Base-by-base conservation (phyloP, 2,113 vertebrate genomes). In the Menidia beryllina region DNA sequence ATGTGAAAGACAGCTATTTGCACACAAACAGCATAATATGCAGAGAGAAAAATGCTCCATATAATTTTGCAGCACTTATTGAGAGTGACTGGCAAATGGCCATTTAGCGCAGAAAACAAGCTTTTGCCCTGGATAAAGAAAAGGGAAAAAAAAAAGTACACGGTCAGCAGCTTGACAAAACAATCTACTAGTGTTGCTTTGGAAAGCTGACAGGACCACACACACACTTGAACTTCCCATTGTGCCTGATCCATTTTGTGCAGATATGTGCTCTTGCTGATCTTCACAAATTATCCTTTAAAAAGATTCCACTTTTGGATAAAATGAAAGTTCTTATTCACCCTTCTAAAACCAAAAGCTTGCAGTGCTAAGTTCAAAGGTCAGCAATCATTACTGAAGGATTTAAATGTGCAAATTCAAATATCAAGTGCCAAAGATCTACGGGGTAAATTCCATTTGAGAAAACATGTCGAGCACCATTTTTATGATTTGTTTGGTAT, bases 131-230 rank as follows among this genome's bases (percentile, higher is more conserved):
- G 74, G 70, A 86, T 91, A 84, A 77, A 34, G 10, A 34, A 34
- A 34, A 34, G 1, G 1, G 5, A 5, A 34, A 34, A 34, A 34
- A 88, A 85, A 77, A 88, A 87, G 79, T 66, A 79, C 69, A 64
- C 69, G 86, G 86, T 89, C 86, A 89, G 88, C 89, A 87, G 87
- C 69, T 80, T 85, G 88, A 85, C 86, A 87, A 83, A 85, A 56
- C 81, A 88, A 88, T 89, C 79, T 82, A 85, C 51, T 76, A 70
- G 2, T 12, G 25, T 15, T 70, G 68, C 75, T 86, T 77, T 83
- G 71, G 86, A 80, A 81, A 66, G 70, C 79, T 80, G 86, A 87
- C 84, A 80, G 54, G 67, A 69, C 75, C 77, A 67, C 86, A 83
- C 60, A 55, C 24, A 50, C 50, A 36, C 34, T 74, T 41, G 51